These are phyloP conservation scores for Acrocephalus arundinaceus DNA, from an alignment of 2,113 vertebrate species.

Conservation along the genomic window DNA sequence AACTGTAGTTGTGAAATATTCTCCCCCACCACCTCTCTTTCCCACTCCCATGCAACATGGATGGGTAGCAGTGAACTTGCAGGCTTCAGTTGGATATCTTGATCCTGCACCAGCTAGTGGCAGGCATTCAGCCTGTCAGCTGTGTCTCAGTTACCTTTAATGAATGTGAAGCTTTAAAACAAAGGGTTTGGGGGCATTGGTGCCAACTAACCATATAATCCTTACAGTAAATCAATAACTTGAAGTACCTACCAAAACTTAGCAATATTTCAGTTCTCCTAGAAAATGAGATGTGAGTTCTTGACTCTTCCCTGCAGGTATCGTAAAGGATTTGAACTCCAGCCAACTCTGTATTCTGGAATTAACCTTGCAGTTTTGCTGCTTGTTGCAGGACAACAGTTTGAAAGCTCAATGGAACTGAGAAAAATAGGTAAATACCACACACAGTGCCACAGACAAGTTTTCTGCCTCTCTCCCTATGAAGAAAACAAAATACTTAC, in stretches of 20 bases:
- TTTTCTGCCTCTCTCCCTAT: background rate
- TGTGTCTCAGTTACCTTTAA: background rate
- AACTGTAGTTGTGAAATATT: background rate
- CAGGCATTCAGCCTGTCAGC: background rate
- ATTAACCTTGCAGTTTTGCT: slow-evolving; percentile 93
- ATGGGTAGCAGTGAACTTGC: background rate
- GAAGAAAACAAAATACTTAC: background rate
- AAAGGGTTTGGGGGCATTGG: background rate
- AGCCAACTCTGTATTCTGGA: slow-evolving; percentile 94
- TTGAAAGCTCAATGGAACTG: slow-evolving; percentile 93
- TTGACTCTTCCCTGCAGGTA: slow-evolving; percentile 79
- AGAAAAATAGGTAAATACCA: slow-evolving; percentile 89
- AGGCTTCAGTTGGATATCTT: background rate
- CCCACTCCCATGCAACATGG: background rate
- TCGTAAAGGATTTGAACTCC: slow-evolving; percentile 92
- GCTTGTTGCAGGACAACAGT: slow-evolving; percentile 89
- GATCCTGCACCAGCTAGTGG: background rate
- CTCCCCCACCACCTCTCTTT: background rate
- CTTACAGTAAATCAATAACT: background rate
- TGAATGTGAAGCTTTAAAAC: background rate
- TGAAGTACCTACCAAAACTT: background rate
- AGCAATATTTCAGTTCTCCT: background rate
- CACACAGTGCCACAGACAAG: background rate
- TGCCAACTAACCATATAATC: background rate
- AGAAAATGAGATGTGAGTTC: background rate